Evolutionary conservation across 1,140 invertebrate genomes (phyloP).

Genomic region (Drosophila tani): DNA sequence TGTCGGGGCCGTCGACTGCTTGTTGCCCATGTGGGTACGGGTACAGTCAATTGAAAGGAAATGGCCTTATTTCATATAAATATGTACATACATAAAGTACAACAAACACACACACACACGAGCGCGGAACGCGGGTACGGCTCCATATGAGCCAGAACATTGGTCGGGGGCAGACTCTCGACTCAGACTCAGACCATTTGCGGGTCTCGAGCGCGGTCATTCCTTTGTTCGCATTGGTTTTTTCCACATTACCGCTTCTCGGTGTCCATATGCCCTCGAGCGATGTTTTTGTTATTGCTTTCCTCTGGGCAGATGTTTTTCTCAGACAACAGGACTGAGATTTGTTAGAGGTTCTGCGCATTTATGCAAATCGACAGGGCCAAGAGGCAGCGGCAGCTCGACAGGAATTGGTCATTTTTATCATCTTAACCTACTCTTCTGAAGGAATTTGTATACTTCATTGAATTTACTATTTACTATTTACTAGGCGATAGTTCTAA

Average conservation of each 20-base stretch:
- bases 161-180: conserved; percentile 49
- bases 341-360: conserved; percentile 13
- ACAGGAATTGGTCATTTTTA: neutral
- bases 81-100: conserved; percentile 83
- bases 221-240: conserved; percentile 77
- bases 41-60: conserved; percentile 84
- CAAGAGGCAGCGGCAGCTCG: neutral
- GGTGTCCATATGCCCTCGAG: conserved; percentile 30
- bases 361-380: conserved; percentile 20
- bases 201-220: conserved; percentile 67
- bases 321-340: conserved; percentile 27
- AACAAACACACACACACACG: conserved; percentile 42
- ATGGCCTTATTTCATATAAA: conserved; percentile 83
- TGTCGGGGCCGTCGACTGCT: conserved; percentile 69
- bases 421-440: too few species aligned
- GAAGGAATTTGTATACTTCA: too few species aligned
- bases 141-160: conserved; percentile 59
- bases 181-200: conserved; percentile 38
- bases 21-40: conserved; percentile 80
- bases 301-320: conserved; percentile 41
- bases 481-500: too few species aligned
- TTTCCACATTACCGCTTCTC: conserved; percentile 56
- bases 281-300: conserved; percentile 7
- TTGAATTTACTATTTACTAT: too few species aligned
- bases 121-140: conserved; percentile 22